Base-by-base conservation (phyloP, 2,113 vertebrate species). In the Gallinago media region DNA sequence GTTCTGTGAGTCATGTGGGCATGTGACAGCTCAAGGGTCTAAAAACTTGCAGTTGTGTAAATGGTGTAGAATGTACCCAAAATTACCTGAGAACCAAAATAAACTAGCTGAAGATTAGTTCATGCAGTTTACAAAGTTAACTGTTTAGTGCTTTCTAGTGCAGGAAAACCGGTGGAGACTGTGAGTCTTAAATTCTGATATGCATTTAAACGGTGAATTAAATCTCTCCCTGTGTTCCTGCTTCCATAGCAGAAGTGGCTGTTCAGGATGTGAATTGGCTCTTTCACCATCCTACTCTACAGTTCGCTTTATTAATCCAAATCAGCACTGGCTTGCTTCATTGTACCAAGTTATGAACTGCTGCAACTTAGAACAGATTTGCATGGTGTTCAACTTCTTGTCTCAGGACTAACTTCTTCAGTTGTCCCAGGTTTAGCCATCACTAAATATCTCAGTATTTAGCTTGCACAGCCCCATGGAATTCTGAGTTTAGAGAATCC, bases 391-490 rank as follows among this genome's bases (percentile, higher is more conserved):
- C 67, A 58, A 0, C 59, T 73, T 40, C 44, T 61, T 83, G 59
- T 89, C 86, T 62, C 86, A 86, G 86, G 85, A 88, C 83, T 94
- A 80, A 83, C 83, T 83, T 92, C 59, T 85, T 76, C 62, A 73
- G 44, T 76, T 90, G 34, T 76, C 63, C 68, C 50, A 70, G 55
- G 50, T 80, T 94, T 95, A 95, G 82, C 67, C n/a, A 55, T 31
- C 66, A 52, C 78, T 93, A 72, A 85, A 73, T 72, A n/a, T 59
- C 36, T 89, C 5, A 4, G 29, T 87, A 40, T 88, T 89, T 55
- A 78, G 29, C 80, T 92, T 94, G 84, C 66, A 46, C 21, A 42
- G 70, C 77, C 36, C n/a, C 32, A 1, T 77, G 65, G 52, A 71
- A 67, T 88, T 81, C 76, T 63, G 38, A 49, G 27, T 91, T 77